Evolutionary conservation across 2,797 vertebrate genomes (phyloP), one percentile per base, ranked within the genome.

Genomic region (Nothura maculosa): DNA sequence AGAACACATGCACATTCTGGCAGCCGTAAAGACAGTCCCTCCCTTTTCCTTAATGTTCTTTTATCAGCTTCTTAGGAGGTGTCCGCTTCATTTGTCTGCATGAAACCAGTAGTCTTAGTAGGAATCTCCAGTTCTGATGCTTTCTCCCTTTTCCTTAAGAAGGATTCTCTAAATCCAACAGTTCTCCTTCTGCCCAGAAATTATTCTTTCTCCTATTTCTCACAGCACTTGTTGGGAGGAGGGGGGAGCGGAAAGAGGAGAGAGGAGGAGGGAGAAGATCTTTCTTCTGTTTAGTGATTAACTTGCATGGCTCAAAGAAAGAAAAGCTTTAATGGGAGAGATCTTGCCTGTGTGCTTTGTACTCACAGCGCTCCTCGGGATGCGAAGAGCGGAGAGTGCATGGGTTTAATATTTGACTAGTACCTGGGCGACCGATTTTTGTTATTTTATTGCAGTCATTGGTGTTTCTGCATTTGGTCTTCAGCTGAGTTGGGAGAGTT

Each of bases 281-380:
- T 85, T 92, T 87, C 94, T 94, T 50, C 47, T 68, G 73, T 87
- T 93, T 61, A 90, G 92, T 92, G 87, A 93, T 95, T 93, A 94
- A 92, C 92, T 95, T 94, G 78, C 66, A 72, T 11, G 11, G 79
- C 80, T 86, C 72, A 90, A 93, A 96, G 90, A 91, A 95, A 97
- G 94, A 96, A 96, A 92, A 97, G 95, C 96, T 96, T 96, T 96
- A 96, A 94, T 96, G 94, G 93, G 85, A 96, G 83, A 97, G 68
- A 92, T 83, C 87, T 69, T 95, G 95, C 66, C 76, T 85, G 48
- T 43, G 88, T 90, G 95, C 92, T 95, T 94, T 96, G 93, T 85
- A 91, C 75, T 95, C 18, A 87, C 66, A 60, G 94, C 89, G 81
- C 57, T 70, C 90, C 76, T 90, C 67, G 2, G 24, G 79, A 68